Evolutionary conservation across 2,113 vertebrate species (phyloP).

Genomic region (Oncorhynchus nerka): DNA sequence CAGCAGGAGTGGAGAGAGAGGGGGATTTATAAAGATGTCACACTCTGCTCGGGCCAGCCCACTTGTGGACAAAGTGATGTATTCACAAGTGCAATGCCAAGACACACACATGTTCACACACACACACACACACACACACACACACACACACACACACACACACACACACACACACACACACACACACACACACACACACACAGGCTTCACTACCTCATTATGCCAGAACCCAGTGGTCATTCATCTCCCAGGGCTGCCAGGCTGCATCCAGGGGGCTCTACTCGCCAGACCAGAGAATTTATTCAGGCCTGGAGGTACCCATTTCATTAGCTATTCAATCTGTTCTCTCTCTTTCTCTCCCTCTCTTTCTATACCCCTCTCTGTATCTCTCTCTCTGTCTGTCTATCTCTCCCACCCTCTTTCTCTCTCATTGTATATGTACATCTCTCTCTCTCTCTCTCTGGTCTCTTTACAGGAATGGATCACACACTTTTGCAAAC

Average conservation of each 20-base stretch:
- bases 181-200: slow-evolving; percentile 58
- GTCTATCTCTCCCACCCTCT: too few species aligned
- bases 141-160: slow-evolving; percentile 70
- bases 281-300: slow-evolving; percentile 83
- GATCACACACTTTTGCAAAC: not conserved
- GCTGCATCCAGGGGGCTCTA: slow-evolving; percentile 79
- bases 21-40: slow-evolving; percentile 96
- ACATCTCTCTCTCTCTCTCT: not conserved
- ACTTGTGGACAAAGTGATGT: slow-evolving; percentile 96
- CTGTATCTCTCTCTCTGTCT: too few species aligned
- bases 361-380: too few species aligned
- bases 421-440: too few species aligned
- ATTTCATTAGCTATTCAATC: slow-evolving; percentile 96
- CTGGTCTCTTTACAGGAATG: not conserved
- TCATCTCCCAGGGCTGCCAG: slow-evolving; percentile 85
- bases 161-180: slow-evolving; percentile 25
- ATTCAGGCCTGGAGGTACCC: slow-evolving; percentile 91
- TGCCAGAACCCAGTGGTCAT: slow-evolving; percentile 87
- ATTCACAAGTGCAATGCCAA: slow-evolving; percentile 94
- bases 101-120: slow-evolving; percentile 63
- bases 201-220: slow-evolving; percentile 85
- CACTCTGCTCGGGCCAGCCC: slow-evolving; percentile 77
- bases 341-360: slow-evolving; percentile 72
- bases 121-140: too few species aligned
- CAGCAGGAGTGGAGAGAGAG: slow-evolving; percentile 82